Conservation (phyloP, 1,140 invertebrate genomes). For the Papilio xuthus region DNA sequence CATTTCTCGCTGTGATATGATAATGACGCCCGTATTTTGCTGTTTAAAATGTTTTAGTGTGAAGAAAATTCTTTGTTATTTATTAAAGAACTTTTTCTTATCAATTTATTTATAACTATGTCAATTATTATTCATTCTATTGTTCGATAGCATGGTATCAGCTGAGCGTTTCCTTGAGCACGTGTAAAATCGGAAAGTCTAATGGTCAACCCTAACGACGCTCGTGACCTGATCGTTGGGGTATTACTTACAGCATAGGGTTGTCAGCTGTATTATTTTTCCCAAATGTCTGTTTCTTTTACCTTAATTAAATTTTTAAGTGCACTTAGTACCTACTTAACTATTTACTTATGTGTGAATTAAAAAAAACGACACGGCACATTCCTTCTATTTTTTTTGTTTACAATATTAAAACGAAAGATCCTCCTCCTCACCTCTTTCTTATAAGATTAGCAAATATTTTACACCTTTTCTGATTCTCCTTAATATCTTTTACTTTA, state of each 20-base stretch:
- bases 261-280: background rate
- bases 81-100: too few relatives aligned
- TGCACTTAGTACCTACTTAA: background rate
- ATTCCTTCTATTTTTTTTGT: too few relatives aligned
- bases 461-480: background rate
- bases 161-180: background rate
- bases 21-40: background rate
- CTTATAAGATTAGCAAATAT: too few relatives aligned
- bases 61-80: too few relatives aligned
- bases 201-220: constrained; percentile 27
- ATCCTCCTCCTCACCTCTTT: too few relatives aligned
- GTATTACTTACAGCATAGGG: background rate
- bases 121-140: background rate
- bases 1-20: background rate
- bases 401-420: too few relatives aligned
- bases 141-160: background rate
- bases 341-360: too few relatives aligned
- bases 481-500: background rate
- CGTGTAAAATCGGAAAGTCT: constrained; percentile 30
- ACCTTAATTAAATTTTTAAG: background rate
- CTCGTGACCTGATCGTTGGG: constrained; percentile 27
- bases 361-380: too few relatives aligned
- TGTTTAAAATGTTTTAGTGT: background rate
- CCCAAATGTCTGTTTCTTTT: background rate
- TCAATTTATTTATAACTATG: background rate